Conservation (phyloP, 2,113 vertebrate species). For the Saguinus imperator region DNA sequence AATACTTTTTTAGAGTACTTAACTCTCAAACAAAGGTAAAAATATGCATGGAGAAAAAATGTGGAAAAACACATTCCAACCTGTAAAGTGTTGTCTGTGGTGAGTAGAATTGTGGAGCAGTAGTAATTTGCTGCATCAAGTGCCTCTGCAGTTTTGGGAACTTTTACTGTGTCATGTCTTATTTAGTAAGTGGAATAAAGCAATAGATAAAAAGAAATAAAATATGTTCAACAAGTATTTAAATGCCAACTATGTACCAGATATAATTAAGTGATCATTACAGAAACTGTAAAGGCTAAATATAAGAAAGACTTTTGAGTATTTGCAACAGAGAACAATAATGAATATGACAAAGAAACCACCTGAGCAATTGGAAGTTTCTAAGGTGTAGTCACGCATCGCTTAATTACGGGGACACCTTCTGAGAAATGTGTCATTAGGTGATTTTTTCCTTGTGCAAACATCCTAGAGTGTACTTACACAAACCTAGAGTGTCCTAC, state of each 20-base stretch:
- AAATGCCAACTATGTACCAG: constrained; percentile 9
- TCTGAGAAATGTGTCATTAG: neutral
- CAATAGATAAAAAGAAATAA: neutral
- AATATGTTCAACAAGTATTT: constrained; percentile 45
- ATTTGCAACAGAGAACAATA: neutral
- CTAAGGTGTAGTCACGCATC: neutral
- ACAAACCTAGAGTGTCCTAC: neutral
- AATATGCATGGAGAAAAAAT: neutral
- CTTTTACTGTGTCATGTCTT: constrained; percentile 10
- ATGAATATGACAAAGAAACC: neutral
- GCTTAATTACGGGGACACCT: neutral
- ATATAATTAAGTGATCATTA: constrained; percentile 37
- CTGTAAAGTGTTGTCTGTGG: neutral
- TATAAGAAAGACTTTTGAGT: constrained; percentile 6
- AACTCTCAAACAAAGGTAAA: constrained; percentile 38
- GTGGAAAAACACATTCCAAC: neutral
- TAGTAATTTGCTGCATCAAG: neutral
- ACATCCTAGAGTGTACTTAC: neutral
- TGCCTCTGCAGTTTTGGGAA: neutral
- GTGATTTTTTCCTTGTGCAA: neutral
- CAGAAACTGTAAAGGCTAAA: constrained; percentile 10
- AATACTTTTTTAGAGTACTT: neutral
- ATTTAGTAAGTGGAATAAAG: constrained; percentile 44
- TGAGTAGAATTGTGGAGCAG: neutral
- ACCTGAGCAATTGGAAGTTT: neutral